Evolutionary conservation across 1,140 invertebrate species (phyloP).

Genomic region (Meteorus sp.): DNA sequence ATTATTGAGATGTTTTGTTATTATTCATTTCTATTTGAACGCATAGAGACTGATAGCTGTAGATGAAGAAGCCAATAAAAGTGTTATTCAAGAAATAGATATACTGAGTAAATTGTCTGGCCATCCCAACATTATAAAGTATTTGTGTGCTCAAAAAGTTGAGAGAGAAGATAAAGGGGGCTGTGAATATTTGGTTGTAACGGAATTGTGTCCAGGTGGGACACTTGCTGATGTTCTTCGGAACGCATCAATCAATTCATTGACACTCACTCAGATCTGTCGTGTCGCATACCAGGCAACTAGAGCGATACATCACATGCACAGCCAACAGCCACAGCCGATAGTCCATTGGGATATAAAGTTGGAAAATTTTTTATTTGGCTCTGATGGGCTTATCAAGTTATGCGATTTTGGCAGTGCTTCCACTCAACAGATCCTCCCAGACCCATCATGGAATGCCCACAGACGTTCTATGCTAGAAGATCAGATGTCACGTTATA

Average conservation of each 20-base stretch:
- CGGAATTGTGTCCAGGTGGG: constrained; percentile 74
- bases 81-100: constrained; percentile 78
- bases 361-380: constrained; percentile 76
- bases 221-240: constrained; percentile 81
- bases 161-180: constrained; percentile 63
- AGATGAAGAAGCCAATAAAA: constrained; percentile 76
- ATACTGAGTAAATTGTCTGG: constrained; percentile 76
- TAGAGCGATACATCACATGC: constrained; percentile 90
- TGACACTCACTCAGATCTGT: constrained; percentile 77
- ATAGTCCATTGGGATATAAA: constrained; percentile 94
- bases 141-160: constrained; percentile 73
- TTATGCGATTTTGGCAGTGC: constrained; percentile 99
- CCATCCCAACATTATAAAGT: constrained; percentile 81
- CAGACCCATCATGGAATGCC: constrained; percentile 89
- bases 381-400: constrained; percentile 83
- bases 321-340: constrained; percentile 78
- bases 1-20: constrained; percentile 8
- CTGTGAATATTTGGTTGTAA: constrained; percentile 73
- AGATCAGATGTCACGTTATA: constrained; percentile 78
- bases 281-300: constrained; percentile 91
- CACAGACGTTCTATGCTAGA: constrained; percentile 89
- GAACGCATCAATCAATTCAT: constrained; percentile 62
- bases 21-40: constrained; percentile 30
- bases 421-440: constrained; percentile 79
- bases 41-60: constrained; percentile 72